A percentile compares a stretch with the other conserved stretches of the same genome.
phyloP scores from a whole-genome alignment of 1,140 invertebrate species.

The Drosophila saltans region DNA sequence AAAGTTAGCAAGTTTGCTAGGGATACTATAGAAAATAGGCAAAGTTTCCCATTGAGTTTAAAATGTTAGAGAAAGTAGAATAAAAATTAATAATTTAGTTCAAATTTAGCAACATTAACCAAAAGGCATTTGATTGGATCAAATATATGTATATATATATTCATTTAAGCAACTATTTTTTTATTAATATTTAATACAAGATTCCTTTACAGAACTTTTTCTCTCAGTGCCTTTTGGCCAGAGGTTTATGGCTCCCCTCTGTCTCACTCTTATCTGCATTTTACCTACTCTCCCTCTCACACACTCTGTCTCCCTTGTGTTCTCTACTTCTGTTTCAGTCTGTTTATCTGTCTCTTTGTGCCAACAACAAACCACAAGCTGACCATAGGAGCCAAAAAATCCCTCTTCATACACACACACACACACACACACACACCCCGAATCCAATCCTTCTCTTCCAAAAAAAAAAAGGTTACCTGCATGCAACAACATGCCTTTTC shows the following conservation, averaged over 20 bases:
- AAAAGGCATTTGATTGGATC: too few species aligned
- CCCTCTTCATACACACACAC: neutral
- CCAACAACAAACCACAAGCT: conserved; percentile 10
- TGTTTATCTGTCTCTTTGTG: conserved; percentile 1
- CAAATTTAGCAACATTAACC: too few species aligned
- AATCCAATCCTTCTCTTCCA: neutral
- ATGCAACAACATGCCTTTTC: neutral
- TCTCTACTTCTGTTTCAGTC: neutral
- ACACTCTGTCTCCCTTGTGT: neutral
- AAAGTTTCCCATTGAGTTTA: too few species aligned
- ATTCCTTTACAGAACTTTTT: too few species aligned
- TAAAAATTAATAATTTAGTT: too few species aligned
- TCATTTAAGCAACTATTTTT: too few species aligned
- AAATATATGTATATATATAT: too few species aligned
- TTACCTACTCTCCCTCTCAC: neutral
- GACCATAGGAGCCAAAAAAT: neutral
- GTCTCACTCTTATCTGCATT: neutral
- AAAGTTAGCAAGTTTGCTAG: too few species aligned
- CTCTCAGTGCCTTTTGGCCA: neutral
- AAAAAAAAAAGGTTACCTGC: neutral
- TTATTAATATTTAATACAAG: too few species aligned
- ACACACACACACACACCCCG: neutral
- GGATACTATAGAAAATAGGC: too few species aligned
- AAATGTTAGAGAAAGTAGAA: too few species aligned
- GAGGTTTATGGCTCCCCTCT: too few species aligned